phyloP scores from a whole-genome alignment of 2,888 invertebrate genomes.

The Callosobruchus maculatus region DNA sequence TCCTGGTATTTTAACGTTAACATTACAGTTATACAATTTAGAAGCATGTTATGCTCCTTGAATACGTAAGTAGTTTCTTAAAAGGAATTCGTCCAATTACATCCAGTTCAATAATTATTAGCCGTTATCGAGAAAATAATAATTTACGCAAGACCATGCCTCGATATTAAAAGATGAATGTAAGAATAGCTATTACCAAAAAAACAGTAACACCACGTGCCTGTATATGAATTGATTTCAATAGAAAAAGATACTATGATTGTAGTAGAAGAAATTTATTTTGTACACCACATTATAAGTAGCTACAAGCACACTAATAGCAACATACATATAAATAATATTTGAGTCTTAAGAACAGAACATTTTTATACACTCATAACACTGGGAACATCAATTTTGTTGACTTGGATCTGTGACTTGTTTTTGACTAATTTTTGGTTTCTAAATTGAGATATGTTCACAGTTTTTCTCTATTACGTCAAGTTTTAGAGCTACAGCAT shows the following conservation, averaged over 20 bases:
- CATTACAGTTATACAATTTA: not conserved
- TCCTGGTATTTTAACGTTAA: not conserved
- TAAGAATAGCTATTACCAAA: not conserved
- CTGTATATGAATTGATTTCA: not conserved
- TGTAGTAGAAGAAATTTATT: too few species aligned
- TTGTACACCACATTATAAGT: too few species aligned
- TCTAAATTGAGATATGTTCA: too few species aligned
- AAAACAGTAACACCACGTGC: not conserved
- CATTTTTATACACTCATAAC: too few species aligned
- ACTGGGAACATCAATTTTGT: too few species aligned
- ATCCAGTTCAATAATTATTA: not conserved
- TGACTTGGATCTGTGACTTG: too few species aligned
- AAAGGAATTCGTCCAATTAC: not conserved
- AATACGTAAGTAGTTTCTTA: not conserved
- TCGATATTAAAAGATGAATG: not conserved
- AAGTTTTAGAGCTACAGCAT: too few species aligned
- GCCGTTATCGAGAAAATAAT: not conserved
- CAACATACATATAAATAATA: too few species aligned
- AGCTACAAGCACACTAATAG: too few species aligned
- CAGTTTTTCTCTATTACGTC: too few species aligned
- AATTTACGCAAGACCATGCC: not conserved
- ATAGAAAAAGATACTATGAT: not conserved
- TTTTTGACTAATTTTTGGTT: too few species aligned
- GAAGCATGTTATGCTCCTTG: not conserved
- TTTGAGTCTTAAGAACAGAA: too few species aligned